Percentiles rank a stretch among this genome's conserved stretches.
phyloP scores from a whole-genome alignment of 2,113 vertebrate genomes.

The Cynoglossus semilaevis region DNA sequence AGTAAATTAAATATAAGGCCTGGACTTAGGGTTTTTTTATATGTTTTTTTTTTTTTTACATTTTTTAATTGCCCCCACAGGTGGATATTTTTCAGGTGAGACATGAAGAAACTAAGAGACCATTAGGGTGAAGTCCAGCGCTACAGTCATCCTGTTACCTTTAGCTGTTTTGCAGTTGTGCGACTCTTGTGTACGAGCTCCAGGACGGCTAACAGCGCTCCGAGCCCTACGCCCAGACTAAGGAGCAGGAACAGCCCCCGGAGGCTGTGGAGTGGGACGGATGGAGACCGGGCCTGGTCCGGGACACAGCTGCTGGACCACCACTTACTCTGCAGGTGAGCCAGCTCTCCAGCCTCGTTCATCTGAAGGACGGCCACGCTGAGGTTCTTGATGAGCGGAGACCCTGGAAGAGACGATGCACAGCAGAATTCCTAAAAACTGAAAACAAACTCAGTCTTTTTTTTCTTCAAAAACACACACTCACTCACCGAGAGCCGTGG shows the following conservation, averaged over 20 bases:
- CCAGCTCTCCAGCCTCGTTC: slow-evolving; percentile 79
- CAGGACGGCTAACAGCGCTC: slow-evolving; percentile 73
- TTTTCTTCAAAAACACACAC: no score
- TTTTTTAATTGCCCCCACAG: no score
- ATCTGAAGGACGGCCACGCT: slow-evolving; percentile 82
- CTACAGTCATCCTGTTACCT: slow-evolving; percentile 69
- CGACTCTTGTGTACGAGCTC: slow-evolving; percentile 81
- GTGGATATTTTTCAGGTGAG: no score
- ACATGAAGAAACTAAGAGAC: no score
- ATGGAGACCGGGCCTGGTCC: slow-evolving; percentile 57
- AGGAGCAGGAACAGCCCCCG: slow-evolving; percentile 85
- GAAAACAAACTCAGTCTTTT: no score
- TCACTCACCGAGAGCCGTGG: slow-evolving; percentile 74
- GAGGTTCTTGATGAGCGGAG: slow-evolving; percentile 80
- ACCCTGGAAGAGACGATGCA: slow-evolving; percentile 78
- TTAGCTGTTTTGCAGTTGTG: slow-evolving; percentile 73
- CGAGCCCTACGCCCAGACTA: slow-evolving; percentile 76
- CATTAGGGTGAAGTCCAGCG: no score
- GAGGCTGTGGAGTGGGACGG: slow-evolving; percentile 73
- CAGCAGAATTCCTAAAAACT: no score
- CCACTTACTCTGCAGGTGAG: slow-evolving; percentile 84
- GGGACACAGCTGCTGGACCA: slow-evolving; percentile 82
- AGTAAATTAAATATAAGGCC: no score
- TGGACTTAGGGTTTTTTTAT: no score
- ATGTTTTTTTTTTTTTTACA: no score